phyloP scores from a whole-genome alignment of 2,797 vertebrate genomes.

The Gephyroberyx darwinii region DNA sequence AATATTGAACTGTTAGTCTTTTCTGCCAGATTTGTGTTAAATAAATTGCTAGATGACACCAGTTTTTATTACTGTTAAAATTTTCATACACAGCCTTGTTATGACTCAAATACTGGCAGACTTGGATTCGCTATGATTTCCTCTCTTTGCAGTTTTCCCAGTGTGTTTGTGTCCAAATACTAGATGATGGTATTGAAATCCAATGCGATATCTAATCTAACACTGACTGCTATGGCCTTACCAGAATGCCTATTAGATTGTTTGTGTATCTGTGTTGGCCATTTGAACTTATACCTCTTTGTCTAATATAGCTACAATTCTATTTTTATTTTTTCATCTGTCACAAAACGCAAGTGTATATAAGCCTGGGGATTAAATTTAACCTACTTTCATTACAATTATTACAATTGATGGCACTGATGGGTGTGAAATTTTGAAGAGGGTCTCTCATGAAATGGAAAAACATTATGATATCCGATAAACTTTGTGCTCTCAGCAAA shows the following conservation, averaged over 20 bases:
- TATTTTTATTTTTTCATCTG: no score
- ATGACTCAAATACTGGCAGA: no score
- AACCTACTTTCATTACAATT: background rate
- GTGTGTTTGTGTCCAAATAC: background rate
- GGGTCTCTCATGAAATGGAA: background rate
- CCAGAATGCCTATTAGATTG: no score
- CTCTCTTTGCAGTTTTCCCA: background rate
- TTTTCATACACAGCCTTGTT: no score
- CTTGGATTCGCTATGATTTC: background rate
- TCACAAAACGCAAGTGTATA: no score
- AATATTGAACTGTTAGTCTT: background rate
- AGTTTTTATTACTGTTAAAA: no score
- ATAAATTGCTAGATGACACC: conserved; percentile 5
- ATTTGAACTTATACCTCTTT: no score
- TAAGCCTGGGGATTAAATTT: background rate
- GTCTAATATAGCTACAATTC: no score
- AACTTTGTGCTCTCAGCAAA: background rate
- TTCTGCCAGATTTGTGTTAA: background rate
- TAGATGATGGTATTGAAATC: background rate
- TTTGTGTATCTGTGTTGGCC: no score
- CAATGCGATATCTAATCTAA: background rate
- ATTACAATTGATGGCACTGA: background rate
- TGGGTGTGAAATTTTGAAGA: background rate
- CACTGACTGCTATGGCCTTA: no score
- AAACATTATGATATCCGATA: background rate